phyloP scores from a whole-genome alignment of 1,140 invertebrate species.

The Globodera ellingtonae region DNA sequence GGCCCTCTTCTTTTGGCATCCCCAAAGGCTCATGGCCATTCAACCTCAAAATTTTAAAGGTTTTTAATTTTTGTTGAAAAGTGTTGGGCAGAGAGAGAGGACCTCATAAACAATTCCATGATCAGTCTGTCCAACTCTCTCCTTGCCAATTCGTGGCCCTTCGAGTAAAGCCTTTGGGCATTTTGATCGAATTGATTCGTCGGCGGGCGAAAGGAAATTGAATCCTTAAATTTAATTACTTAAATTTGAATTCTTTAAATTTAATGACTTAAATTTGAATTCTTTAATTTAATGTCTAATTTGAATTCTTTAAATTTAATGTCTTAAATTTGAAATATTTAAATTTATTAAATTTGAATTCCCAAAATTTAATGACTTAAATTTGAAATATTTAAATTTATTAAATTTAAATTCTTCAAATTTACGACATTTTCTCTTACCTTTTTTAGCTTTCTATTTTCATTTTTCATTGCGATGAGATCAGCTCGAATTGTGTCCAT shows the following conservation, averaged over 20 bases:
- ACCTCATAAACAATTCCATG: conserved; percentile 35
- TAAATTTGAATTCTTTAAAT: not conserved
- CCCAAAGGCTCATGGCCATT: conserved; percentile 23
- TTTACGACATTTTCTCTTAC: not conserved
- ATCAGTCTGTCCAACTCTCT: conserved; percentile 39
- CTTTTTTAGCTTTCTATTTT: conserved; percentile 11
- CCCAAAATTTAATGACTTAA: too few relatives aligned
- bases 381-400: too few relatives aligned
- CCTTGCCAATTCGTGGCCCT: conserved; percentile 45
- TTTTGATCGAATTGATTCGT: not conserved
- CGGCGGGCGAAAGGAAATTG: not conserved
- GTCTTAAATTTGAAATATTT: too few relatives aligned
- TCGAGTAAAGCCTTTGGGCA: conserved; percentile 38
- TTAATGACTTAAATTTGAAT: too few relatives aligned
- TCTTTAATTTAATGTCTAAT: too few relatives aligned
- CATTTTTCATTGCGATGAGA: not conserved
- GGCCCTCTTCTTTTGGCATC: not conserved
- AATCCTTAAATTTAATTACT: too few relatives aligned
- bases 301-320: too few relatives aligned
- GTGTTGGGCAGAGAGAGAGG: too few relatives aligned
- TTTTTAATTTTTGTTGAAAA: too few relatives aligned
- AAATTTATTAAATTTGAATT: too few relatives aligned
- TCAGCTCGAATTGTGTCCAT: not conserved
- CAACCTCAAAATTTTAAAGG: conserved; percentile 19
- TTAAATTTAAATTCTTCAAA: not conserved